Conservation (phyloP, 1,140 invertebrate species). For the Eriosoma lanigerum region DNA sequence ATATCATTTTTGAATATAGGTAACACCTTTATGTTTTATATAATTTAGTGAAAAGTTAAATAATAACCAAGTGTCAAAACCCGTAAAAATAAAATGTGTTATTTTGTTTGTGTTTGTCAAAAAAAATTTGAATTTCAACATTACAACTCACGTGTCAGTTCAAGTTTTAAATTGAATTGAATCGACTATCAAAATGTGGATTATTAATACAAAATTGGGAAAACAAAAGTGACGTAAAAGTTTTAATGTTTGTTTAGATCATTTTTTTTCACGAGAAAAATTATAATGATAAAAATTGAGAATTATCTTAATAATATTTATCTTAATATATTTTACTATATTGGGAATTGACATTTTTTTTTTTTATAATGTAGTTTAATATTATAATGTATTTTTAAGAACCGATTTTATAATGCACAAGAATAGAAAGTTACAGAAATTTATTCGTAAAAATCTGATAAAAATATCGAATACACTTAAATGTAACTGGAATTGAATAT, state of each 20-base stretch:
- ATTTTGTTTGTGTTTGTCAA: neutral
- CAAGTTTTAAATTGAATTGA: neutral
- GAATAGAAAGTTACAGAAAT: neutral
- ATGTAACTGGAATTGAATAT: too few relatives aligned
- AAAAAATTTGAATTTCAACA: neutral
- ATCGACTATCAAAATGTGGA: neutral
- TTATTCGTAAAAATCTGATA: neutral
- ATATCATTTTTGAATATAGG: too few relatives aligned
- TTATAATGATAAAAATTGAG: neutral
- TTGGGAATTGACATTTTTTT: neutral
- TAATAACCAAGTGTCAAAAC: too few relatives aligned
- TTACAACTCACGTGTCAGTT: neutral
- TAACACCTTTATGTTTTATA: too few relatives aligned
- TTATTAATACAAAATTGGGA: neutral
- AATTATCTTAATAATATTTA: too few relatives aligned
- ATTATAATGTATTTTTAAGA: slow-evolving; percentile 34
- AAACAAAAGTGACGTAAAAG: neutral
- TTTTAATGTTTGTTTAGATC: neutral
- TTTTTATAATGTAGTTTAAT: neutral
- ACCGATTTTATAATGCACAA: neutral
- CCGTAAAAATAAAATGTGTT: neutral
- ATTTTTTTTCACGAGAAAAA: neutral
- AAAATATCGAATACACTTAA: too few relatives aligned
- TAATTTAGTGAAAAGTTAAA: too few relatives aligned
- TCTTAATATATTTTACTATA: too few relatives aligned